Evolutionary conservation across 2,113 vertebrate species (phyloP), one percentile per base, ranked within the genome.

Genomic region (Rhinogobius similis): DNA sequence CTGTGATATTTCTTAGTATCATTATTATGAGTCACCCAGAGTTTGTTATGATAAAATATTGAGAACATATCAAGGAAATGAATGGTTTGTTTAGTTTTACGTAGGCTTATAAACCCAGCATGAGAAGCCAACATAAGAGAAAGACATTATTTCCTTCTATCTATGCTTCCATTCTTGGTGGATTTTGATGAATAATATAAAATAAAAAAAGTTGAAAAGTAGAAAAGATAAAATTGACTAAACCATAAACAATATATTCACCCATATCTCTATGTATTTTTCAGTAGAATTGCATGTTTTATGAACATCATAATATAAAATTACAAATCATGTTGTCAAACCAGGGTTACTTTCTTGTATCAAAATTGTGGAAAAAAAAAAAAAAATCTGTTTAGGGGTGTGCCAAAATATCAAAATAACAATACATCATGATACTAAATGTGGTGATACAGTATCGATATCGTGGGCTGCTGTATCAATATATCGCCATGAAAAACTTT

Each of bases 11-110:
- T 58, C 24, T 14, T 26, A 27, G 24, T 27, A 27, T 53, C n/a
- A 24, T 53, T 23, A 12, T 24, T 53, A 24, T 55, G 52, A 55
- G 24, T 55, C 52, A 55, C 52, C 23, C 23, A 13, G 46, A 50
- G 52, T 55, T 52, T 52, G 23, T 26, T 55, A 55, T 26, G 52
- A 55, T 55, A 55, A 26, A 55, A 55, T 55, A 55, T 55, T 55
- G 52, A 24, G 4, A n/a, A n/a, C 20, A 48, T 55, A 24, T 13
- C 23, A 24, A n/a, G 23, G 52, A 12, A 55, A 55, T 55, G 11
- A 13, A 13, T 23, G 13, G 50, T 52, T 46, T 46, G 44, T 46
- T 52, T 52, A 52, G 50, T 52, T 52, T 52, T 52, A 11, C 3
- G 50, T 12, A 9, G 23, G 23, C 11, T 24, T 55, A 55, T 55